phyloP scores from a whole-genome alignment of 2,113 vertebrate genomes.

The Petroica traversi region DNA sequence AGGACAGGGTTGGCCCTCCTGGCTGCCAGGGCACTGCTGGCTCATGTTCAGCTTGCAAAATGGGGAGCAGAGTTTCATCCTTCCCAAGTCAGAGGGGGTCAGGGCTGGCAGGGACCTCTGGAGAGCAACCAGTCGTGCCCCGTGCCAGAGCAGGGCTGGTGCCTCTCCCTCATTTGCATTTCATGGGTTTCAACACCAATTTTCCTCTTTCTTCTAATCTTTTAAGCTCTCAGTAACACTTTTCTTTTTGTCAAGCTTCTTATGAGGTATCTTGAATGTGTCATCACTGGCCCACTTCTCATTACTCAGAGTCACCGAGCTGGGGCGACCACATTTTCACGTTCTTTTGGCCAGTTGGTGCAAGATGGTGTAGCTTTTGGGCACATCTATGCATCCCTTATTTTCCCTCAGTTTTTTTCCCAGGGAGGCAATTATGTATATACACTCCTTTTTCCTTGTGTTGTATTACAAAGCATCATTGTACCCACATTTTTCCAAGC shows the following conservation, averaged over 20 bases:
- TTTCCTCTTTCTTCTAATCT: background rate
- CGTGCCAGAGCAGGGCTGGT: rapidly evolving
- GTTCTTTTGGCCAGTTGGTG: background rate
- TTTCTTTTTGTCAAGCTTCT: background rate
- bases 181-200: background rate
- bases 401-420: background rate
- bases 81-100: no score
- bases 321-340: background rate
- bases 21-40: background rate
- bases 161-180: background rate
- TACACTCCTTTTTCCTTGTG: background rate
- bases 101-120: background rate
- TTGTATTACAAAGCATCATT: background rate
- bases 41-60: background rate
- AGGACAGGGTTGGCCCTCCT: rapidly evolving
- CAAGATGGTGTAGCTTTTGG: background rate
- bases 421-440: background rate
- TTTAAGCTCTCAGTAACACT: background rate
- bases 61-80: background rate
- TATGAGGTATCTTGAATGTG: background rate
- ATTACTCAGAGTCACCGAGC: background rate
- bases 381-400: background rate
- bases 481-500: background rate
- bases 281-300: background rate
- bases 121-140: background rate